Percentiles rank a stretch among this genome's conserved stretches.
phyloP scores from a whole-genome alignment of 2,113 vertebrate species.

The Crypturellus undulatus region DNA sequence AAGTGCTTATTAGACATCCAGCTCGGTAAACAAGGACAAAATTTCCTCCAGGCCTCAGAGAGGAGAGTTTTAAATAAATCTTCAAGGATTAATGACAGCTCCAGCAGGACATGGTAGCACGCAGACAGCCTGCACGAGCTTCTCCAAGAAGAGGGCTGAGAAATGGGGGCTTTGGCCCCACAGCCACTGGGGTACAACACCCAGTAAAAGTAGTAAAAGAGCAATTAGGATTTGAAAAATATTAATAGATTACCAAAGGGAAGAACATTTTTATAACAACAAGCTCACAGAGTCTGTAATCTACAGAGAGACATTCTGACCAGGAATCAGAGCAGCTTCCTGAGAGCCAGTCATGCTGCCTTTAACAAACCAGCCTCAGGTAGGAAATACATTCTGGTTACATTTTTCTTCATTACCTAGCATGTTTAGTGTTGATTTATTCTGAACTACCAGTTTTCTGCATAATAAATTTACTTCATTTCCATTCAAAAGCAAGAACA shows the following conservation, averaged over 20 bases:
- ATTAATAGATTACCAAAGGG: too few species aligned
- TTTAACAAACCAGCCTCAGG: not conserved
- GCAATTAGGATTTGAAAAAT: not conserved
- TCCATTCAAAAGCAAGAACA: not conserved
- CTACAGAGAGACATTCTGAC: not conserved
- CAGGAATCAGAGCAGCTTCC: not conserved
- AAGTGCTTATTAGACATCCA: constrained; percentile 31
- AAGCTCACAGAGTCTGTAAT: not conserved
- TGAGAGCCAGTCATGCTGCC: not conserved
- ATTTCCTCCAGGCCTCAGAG: not conserved
- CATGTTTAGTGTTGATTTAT: not conserved
- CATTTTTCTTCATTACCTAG: not conserved
- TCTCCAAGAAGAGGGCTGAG: not conserved
- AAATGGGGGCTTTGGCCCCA: not conserved
- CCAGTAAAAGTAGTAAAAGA: not conserved
- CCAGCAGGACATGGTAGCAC: not conserved
- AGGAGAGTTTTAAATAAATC: constrained; percentile 43
- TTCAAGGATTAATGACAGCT: not conserved
- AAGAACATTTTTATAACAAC: too few species aligned
- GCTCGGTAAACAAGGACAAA: constrained; percentile 11
- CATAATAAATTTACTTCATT: not conserved
- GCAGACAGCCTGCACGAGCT: not conserved
- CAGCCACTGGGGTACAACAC: not conserved
- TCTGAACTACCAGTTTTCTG: not conserved
- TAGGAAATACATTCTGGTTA: not conserved